phyloP scores from a whole-genome alignment of 2,888 invertebrate species.

The Argyresthia albistria region DNA sequence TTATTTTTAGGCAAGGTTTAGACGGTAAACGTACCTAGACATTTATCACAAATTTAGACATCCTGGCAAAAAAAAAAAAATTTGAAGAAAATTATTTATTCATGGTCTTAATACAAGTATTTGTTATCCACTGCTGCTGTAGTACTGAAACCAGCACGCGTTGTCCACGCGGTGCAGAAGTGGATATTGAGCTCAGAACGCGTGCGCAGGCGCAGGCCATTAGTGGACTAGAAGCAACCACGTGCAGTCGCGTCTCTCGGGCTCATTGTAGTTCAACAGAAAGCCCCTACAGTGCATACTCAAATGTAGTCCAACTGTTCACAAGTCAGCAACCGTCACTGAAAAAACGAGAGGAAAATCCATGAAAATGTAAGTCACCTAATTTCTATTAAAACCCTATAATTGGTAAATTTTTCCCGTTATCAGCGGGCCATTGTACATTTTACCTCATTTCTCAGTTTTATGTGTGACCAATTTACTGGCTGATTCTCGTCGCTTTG shows the following conservation, averaged over 20 bases:
- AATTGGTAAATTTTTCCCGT: conserved; percentile 12
- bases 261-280: conserved; percentile 69
- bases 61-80: too few relatives aligned
- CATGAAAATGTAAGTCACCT: conserved; percentile 60
- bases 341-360: conserved; percentile 58
- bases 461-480: too few relatives aligned
- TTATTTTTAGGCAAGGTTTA: too few relatives aligned
- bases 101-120: background rate
- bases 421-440: conserved; percentile 32
- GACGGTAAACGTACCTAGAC: too few relatives aligned
- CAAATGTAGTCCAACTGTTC: conserved; percentile 69
- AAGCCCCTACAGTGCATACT: conserved; percentile 63
- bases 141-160: background rate
- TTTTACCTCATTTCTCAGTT: conserved; percentile 13
- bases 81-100: too few relatives aligned
- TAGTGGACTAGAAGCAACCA: conserved; percentile 59
- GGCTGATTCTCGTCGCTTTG: background rate
- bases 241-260: conserved; percentile 58
- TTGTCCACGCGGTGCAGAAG: background rate
- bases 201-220: background rate
- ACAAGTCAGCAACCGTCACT: conserved; percentile 35
- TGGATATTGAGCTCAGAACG: background rate
- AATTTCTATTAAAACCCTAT: conserved; percentile 11
- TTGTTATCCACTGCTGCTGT: background rate
- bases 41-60: too few relatives aligned